phyloP scores from a whole-genome alignment of 2,888 invertebrate genomes.

The Eupithecia dodoneata region DNA sequence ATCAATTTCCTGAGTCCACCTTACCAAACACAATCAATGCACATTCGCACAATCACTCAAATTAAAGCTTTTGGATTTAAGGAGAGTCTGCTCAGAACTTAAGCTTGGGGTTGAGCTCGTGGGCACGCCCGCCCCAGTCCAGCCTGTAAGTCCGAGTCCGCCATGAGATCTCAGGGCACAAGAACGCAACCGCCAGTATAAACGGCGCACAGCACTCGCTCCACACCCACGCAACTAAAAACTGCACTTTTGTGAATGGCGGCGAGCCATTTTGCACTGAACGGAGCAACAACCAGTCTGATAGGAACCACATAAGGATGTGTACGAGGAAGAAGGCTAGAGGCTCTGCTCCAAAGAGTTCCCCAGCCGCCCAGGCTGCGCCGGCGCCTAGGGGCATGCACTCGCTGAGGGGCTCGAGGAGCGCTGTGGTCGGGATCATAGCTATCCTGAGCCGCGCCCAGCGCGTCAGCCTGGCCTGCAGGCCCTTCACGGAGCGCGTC shows the following conservation, averaged over 20 bases:
- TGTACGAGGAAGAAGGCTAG: slow-evolving; percentile 97
- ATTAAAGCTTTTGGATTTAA: slow-evolving; percentile 74
- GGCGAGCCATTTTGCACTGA: slow-evolving; percentile 96
- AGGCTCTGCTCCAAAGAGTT: slow-evolving; percentile 94
- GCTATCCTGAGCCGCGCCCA: slow-evolving; percentile 98
- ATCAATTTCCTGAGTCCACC: slow-evolving; percentile 12
- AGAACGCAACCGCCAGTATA: slow-evolving; percentile 93
- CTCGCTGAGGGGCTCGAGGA: slow-evolving; percentile 97
- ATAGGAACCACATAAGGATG: slow-evolving; percentile 96
- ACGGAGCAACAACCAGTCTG: slow-evolving; percentile 96
- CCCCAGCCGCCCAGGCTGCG: slow-evolving; percentile 93
- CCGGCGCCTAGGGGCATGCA: slow-evolving; percentile 97
- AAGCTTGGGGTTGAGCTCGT: slow-evolving; percentile 91
- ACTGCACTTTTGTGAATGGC: slow-evolving; percentile 97
- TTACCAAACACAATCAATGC: slow-evolving; percentile 14
- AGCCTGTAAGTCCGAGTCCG: slow-evolving; percentile 95
- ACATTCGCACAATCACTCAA: slow-evolving; percentile 53
- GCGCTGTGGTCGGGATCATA: slow-evolving; percentile 95
- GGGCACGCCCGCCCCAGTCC: slow-evolving; percentile 97
- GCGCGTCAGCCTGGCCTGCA: slow-evolving; percentile 92
- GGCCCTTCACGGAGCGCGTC: slow-evolving; percentile 91
- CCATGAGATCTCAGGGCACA: slow-evolving; percentile 96
- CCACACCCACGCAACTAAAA: slow-evolving; percentile 97
- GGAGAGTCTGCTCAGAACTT: slow-evolving; percentile 81
- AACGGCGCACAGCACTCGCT: slow-evolving; percentile 96